Base-by-base conservation (phyloP, 64 coral and sea anemone species). In the Stylophora pistillata region DNA sequence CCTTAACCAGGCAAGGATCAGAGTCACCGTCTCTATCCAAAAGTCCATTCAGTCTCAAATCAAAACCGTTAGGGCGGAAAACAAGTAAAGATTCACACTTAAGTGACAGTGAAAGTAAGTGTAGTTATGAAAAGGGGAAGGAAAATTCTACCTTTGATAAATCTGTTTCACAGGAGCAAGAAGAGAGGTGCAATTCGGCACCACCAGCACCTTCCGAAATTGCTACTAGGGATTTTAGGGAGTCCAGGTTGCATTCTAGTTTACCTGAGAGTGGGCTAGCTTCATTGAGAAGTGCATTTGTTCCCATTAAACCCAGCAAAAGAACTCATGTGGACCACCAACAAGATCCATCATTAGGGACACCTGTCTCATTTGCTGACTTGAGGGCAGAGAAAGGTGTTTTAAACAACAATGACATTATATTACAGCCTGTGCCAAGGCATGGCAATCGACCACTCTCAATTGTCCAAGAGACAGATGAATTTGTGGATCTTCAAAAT, bases 401-500 rank as follows among this genome's bases (percentile, higher is more conserved):
- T 77, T 20, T 31, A 21, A 27, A 37, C 27, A 37, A 72, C 20
- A 61, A 47, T 13, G 20, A 85, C 32, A 53, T 66, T 78, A 86
- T 83, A 23, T 41, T 55, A 29, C 25, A 23, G 58, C 80, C 72
- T 53, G 37, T 74, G 23, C 28, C 85, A 76, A 68, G 79, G 77
- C 73, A 25, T 53, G 20, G 62, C 21, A 75, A 58, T 71, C 89
- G 88, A 82, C 87, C 95, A 52, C 71, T 97, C 53, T 97, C 95
- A 47, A 90, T 90, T 73, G 95, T 97, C 58, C 64, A 80, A 60
- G 95, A 97, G 74, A 88, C 85, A 62, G 95, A 97, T 26, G 95
- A 97, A 70, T 90, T 81, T 78, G 71, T 53, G 31, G 53, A 70
- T 30, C 62, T 30, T 53, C 68, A 41, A 74, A 54, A 93, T 13